Base-by-base conservation (phyloP, 2,113 vertebrate genomes). In the Hemiprocne comata region DNA sequence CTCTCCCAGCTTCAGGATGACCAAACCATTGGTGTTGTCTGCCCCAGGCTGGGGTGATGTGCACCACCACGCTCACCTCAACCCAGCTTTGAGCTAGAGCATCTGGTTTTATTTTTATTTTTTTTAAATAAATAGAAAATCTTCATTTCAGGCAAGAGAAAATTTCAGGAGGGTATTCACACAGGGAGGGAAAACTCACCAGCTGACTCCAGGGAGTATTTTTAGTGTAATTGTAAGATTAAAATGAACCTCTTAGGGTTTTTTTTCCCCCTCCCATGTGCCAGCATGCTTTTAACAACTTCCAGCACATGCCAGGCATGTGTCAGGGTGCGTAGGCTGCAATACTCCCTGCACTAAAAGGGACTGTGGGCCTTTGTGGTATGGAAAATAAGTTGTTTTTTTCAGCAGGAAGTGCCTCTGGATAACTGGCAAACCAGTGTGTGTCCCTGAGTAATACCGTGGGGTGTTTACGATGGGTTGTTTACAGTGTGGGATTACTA, bases 311-410 rank as follows among this genome's bases (percentile, higher is more conserved):
- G 2, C 21, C 42, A 38, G 66, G 51, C 11, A 3, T 3, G 6
- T 50, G 24, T 67, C 7, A 3, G 3, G 3, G 6, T 0, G 21
- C 1, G 5, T 26, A 3, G 15, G 11, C 51, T n/a, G 17, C 34
- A 13, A 0, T 4, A 4, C 6, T 1, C 2, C 1, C 24, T 29
- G 42, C 46, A 7, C 44, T 2, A 0, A 7, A 38, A 38, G 21
- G 9, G 70, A 31, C 42, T 17, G 26, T 2, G 38, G 48, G 48
- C 12, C 42, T 70, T 57, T 50, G 0, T 6, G 10, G 3, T 4
- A 7, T 17, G 21, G 40, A 20, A 51, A 54, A 60, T 2, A 55
- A 44, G 46, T n/a, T 10, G 19, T 10, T 15, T 64, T 81, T 72
- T 72, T 31, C 67, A 54, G 34, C 24, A 91, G 48, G 42, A 79